phyloP scores from a whole-genome alignment of 2,113 vertebrate genomes.

The Cryptomyrus ogoouensis region DNA sequence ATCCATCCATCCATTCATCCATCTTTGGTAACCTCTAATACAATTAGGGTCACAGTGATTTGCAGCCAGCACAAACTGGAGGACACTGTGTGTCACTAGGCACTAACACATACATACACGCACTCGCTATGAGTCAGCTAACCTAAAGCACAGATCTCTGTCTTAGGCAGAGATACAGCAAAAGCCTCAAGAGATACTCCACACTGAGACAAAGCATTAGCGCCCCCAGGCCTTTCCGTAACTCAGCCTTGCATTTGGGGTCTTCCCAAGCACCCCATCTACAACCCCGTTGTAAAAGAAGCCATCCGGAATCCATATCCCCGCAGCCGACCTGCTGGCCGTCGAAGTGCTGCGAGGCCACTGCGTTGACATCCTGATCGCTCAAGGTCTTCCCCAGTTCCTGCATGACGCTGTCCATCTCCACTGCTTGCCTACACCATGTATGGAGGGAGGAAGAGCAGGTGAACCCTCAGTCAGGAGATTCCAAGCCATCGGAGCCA shows the following conservation, averaged over 20 bases:
- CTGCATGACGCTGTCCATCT: constrained; percentile 97
- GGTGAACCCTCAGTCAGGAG: neutral
- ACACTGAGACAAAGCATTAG: neutral
- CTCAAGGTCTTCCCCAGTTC: constrained; percentile 86
- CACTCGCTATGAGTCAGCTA: neutral
- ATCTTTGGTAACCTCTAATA: neutral
- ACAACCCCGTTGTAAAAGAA: neutral
- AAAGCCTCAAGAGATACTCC: neutral
- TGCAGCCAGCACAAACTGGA: neutral
- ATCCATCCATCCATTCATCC: neutral
- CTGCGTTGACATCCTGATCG: constrained; percentile 89
- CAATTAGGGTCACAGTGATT: neutral
- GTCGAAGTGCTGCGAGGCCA: constrained; percentile 93
- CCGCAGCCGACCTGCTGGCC: constrained; percentile 74
- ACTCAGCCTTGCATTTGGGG: neutral
- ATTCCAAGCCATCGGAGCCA: neutral
- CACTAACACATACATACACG: neutral
- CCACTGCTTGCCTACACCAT: constrained; percentile 72
- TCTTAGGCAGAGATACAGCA: neutral
- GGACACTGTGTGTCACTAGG: neutral
- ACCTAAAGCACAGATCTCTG: neutral
- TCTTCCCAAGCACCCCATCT: neutral
- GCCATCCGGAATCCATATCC: neutral
- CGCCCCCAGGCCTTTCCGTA: neutral
- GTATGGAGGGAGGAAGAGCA: constrained; percentile 12